Evolutionary conservation across 2,113 vertebrate species (phyloP).

Genomic region (Turnix velox): DNA sequence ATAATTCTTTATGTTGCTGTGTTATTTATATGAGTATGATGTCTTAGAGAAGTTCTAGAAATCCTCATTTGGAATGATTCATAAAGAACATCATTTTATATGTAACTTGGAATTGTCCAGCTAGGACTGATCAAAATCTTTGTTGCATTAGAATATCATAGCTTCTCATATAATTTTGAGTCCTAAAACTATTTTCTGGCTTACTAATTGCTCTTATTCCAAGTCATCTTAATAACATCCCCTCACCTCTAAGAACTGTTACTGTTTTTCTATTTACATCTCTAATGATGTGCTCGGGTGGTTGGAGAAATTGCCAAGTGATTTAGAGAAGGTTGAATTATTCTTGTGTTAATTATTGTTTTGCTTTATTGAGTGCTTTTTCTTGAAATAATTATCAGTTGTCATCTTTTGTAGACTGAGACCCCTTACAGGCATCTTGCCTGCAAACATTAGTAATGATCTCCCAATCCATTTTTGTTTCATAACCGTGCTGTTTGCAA

Average conservation of each 20-base stretch:
- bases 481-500: neutral
- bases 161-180: neutral
- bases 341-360: neutral
- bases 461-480: neutral
- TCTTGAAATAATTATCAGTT: neutral
- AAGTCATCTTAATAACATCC: neutral
- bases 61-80: neutral
- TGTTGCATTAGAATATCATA: neutral
- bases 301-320: neutral
- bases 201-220: neutral
- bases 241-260: neutral
- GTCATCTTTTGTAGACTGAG: neutral
- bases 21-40: neutral
- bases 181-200: neutral
- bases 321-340: neutral
- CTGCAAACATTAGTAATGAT: neutral
- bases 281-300: neutral
- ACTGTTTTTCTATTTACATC: neutral
- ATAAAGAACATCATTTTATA: neutral
- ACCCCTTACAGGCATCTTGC: neutral
- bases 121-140: neutral
- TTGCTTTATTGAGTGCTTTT: neutral
- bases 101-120: neutral
- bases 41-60: neutral
- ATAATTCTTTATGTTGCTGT: neutral